phyloP scores from a whole-genome alignment of 2,113 vertebrate species.

The Sander vitreus region DNA sequence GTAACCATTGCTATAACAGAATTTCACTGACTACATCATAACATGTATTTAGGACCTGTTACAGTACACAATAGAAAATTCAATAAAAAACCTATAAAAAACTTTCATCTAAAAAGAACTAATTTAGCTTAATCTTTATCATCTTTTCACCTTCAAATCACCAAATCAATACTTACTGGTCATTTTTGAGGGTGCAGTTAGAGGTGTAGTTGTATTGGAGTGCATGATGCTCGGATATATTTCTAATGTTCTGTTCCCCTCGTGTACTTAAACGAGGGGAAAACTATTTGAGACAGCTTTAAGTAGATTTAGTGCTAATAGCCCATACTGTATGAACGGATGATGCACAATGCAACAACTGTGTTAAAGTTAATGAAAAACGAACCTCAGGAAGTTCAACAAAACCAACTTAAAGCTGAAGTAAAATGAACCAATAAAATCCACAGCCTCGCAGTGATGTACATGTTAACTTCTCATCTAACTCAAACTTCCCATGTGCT shows the following conservation, averaged over 20 bases:
- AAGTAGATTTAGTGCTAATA: not conserved
- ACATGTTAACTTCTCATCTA: slow-evolving; percentile 1
- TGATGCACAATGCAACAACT: not conserved
- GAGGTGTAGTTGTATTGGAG: too few relatives aligned
- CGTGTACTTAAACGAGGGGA: not conserved
- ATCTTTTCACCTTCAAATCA: too few relatives aligned
- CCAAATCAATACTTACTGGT: not conserved
- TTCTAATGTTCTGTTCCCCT: not conserved
- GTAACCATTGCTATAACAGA: not conserved
- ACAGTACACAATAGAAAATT: not conserved
- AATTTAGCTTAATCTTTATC: too few relatives aligned
- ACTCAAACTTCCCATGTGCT: not conserved
- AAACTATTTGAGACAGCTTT: not conserved
- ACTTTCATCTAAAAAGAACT: not conserved
- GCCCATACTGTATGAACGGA: not conserved
- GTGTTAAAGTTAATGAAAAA: not conserved
- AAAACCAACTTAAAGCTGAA: not conserved
- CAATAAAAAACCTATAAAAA: too few relatives aligned
- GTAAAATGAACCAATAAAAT: not conserved
- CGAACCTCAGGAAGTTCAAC: too few relatives aligned
- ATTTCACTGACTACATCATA: not conserved
- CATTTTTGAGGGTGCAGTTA: not conserved
- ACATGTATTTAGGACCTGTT: too few relatives aligned
- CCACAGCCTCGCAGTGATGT: not conserved
- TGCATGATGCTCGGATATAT: not conserved